Evolutionary conservation across 1,140 invertebrate species (phyloP).

Genomic region (Cyphomyrmex costatus): DNA sequence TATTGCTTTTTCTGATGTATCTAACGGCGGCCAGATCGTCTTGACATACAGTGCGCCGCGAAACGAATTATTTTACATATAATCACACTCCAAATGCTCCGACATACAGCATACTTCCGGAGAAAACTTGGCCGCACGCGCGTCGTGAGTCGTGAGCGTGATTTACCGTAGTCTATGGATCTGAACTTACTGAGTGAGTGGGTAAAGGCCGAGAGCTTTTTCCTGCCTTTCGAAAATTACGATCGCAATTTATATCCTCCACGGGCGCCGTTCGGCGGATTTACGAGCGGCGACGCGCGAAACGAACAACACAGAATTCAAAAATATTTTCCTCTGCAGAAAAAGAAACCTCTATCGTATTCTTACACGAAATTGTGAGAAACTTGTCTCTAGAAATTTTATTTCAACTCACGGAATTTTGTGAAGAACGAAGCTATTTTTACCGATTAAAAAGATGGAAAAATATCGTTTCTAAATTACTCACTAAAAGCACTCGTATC

Average conservation of each 20-base stretch:
- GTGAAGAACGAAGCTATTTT: neutral
- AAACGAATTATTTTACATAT: constrained; percentile 44
- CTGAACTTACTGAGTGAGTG: constrained; percentile 48
- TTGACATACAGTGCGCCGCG: neutral
- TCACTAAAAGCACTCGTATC: neutral
- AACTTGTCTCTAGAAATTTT: neutral
- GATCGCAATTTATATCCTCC: constrained; percentile 49
- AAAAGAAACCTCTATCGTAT: neutral
- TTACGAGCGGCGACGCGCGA: constrained; percentile 51
- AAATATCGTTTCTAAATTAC: neutral
- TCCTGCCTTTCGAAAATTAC: constrained; percentile 56
- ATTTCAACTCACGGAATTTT: neutral
- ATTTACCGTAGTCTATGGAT: constrained; percentile 44
- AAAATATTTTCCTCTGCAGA: constrained; percentile 28
- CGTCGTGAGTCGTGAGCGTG: constrained; percentile 47
- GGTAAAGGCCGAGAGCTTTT: neutral
- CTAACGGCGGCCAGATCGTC: constrained; percentile 27
- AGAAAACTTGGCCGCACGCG: constrained; percentile 33
- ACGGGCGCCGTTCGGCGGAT: constrained; percentile 15
- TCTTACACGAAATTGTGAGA: neutral
- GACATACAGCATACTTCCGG: constrained; percentile 37
- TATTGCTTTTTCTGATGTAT: neutral
- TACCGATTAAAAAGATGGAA: neutral
- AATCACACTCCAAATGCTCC: constrained; percentile 35
- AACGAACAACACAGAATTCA: neutral